Percentiles rank a stretch among this genome's conserved stretches.
Evolutionary conservation across 2,797 vertebrate species (phyloP).

Genomic region (Crotalus adamanteus): DNA sequence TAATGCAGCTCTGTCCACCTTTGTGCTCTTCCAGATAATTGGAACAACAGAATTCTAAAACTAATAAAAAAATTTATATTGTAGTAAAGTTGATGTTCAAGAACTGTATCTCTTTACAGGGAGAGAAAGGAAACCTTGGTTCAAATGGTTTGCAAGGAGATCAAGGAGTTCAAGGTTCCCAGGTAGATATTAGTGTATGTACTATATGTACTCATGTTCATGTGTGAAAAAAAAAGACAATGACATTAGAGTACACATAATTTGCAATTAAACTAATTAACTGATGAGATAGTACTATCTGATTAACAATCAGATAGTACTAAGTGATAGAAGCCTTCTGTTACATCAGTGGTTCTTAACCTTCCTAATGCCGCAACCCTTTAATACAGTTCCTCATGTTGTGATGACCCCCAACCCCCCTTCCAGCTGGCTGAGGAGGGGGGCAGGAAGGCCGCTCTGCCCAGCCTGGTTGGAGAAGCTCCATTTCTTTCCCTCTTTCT

Average conservation of each 20-base stretch:
- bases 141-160: conserved; percentile 27
- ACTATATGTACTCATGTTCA: background rate
- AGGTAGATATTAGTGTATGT: conserved; percentile 27
- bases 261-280: background rate
- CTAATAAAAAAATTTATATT: background rate
- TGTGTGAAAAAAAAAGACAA: background rate
- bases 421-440: too few species aligned
- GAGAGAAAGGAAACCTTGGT: conserved; percentile 30
- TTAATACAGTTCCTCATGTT: too few species aligned
- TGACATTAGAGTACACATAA: background rate
- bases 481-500: too few species aligned
- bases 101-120: conserved; percentile 36
- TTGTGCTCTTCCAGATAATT: background rate
- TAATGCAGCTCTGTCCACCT: background rate
- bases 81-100: background rate
- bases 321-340: background rate
- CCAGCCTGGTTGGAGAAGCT: too few species aligned
- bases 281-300: too few species aligned
- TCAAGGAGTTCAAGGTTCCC: conserved; percentile 37
- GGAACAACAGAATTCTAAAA: background rate
- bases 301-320: background rate
- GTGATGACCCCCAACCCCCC: too few species aligned
- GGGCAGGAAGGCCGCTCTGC: too few species aligned
- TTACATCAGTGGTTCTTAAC: background rate
- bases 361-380: too few species aligned